These are phyloP conservation scores for Mixornis gularis DNA, from an alignment of 2,113 vertebrate species.

Conservation along the genomic window DNA sequence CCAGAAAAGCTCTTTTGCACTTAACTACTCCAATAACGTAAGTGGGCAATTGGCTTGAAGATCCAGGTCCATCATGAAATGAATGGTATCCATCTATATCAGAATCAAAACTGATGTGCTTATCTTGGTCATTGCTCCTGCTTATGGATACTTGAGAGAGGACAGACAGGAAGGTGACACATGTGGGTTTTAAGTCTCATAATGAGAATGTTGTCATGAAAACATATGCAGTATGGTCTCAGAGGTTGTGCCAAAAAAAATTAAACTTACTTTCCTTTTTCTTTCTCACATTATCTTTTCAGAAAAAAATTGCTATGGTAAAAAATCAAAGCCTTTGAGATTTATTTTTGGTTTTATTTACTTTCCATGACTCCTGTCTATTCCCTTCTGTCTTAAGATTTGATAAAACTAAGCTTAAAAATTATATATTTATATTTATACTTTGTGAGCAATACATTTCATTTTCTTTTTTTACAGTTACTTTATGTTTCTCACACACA, in stretches of 20 bases:
- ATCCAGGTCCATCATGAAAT: not conserved
- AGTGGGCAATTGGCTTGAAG: not conserved
- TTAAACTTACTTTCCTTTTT: not conserved
- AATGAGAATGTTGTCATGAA: not conserved
- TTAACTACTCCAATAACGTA: not conserved
- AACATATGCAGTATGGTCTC: not conserved
- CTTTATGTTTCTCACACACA: not conserved
- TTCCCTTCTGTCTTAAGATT: not conserved
- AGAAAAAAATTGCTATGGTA: not conserved
- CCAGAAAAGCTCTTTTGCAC: not conserved
- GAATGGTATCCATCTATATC: not conserved
- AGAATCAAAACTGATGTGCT: not conserved
- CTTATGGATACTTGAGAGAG: not conserved
- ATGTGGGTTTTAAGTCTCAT: not conserved
- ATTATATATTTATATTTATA: too few relatives aligned
- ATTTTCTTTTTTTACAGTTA: not conserved
- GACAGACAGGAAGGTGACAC: not conserved
- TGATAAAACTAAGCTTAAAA: not conserved
- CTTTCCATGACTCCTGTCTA: not conserved
- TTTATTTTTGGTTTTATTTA: not conserved
- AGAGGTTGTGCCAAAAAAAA: not conserved
- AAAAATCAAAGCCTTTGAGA: not conserved
- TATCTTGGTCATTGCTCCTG: not conserved
- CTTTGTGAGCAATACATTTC: not conserved
- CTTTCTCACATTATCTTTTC: not conserved